Evolutionary conservation across 1,140 invertebrate species (phyloP), one percentile per base, ranked within the genome.

Genomic region (Thaumetopoea pityocampa): DNA sequence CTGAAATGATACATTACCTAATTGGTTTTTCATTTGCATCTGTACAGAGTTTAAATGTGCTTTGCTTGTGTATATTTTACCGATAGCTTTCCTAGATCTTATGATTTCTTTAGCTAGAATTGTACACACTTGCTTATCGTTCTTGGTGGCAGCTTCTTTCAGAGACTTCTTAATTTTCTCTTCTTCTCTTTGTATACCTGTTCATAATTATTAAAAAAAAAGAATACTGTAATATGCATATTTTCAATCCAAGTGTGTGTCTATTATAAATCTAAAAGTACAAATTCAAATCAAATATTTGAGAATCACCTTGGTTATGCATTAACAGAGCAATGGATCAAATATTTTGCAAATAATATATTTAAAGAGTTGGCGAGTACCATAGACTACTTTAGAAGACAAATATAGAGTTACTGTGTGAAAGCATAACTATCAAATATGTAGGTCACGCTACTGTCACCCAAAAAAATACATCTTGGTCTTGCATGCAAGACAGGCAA

Each of bases 41-140:
- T 96, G 93, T 7, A 99, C 92, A 1, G 98, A 99, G 79, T 98
- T 99, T 2, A 99, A 85, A 58, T 99, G 97, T n/a, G 98, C 97
- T 85, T 99, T 99, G 0, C 96, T 96, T 0, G 95, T 94, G 69
- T 98, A 93, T 40, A 99, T 93, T 85, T 97, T 96, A 57, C 89
- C 93, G 12, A 97, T 90, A 0, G 96, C 92, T 85, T 96, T 98
- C 44, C 96, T 87, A 0, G 98, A 94, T 44, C 94, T 86, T 16
- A 99, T 88, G 18, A 99, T 90, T 86, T 99, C 97, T 74, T 98
- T 99, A 3, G 98, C 98, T 15, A 99, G 85, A 65, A 99, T 94
- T 45, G 90, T 89, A 80, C 97, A 99, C 0, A 98, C 95, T 84
- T 97, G 96, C 68, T 93, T 94, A 72, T 99, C 96, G 47, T 93